A percentile compares a stretch with the other conserved stretches of the same genome.
Conservation (phyloP, 2,113 vertebrate species). For the Paramisgurnus dabryanus region DNA sequence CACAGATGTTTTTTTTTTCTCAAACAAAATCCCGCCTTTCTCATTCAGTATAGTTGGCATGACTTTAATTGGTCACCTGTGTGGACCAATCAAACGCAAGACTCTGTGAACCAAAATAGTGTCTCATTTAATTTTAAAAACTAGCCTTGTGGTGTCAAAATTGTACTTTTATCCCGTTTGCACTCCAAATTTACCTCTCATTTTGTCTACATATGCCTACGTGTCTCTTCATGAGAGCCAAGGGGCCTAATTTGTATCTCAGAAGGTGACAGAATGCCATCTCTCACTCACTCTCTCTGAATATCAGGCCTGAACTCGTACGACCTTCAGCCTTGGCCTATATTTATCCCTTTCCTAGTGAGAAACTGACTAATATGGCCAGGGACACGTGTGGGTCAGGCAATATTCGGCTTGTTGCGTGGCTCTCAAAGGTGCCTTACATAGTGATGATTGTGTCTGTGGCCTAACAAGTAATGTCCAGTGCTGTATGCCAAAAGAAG, state of each 20-base stretch:
- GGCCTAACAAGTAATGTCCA: slow-evolving; percentile 54
- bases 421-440: slow-evolving; percentile 45
- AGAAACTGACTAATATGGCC: slow-evolving; percentile 62
- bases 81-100: slow-evolving; percentile 21
- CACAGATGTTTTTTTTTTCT: neutral
- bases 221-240: neutral
- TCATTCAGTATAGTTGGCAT: slow-evolving; percentile 43
- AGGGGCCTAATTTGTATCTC: slow-evolving; percentile 27
- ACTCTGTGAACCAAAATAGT: neutral
- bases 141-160: neutral
- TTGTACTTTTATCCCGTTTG: neutral
- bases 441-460: slow-evolving; percentile 53
- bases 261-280: slow-evolving; percentile 43
- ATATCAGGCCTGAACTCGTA: slow-evolving; percentile 43
- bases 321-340: slow-evolving; percentile 52
- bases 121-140: neutral
- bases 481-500: slow-evolving; percentile 27
- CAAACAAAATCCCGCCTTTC: slow-evolving; percentile 29
- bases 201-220: neutral
- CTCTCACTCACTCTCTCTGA: neutral
- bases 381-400: slow-evolving; percentile 54
- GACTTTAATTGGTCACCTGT: slow-evolving; percentile 34
- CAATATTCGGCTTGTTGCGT: slow-evolving; percentile 24
- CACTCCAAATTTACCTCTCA: neutral
- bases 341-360: slow-evolving; percentile 56